Base-by-base conservation (phyloP, 2,888 invertebrate genomes). In the Cephalotes varians region DNA sequence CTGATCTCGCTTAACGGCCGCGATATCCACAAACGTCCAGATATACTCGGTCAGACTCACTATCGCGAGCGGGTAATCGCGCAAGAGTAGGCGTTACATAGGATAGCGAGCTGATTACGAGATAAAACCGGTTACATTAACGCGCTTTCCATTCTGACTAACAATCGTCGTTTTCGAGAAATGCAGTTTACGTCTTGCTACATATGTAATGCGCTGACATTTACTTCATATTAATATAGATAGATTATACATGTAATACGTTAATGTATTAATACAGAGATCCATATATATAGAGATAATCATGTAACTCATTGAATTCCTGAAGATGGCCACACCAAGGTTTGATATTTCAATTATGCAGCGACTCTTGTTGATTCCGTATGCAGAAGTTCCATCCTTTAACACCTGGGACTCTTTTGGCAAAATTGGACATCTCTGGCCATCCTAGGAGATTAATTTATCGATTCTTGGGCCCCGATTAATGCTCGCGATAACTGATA, bases 291-390 rank as follows among this genome's bases (percentile, higher is more conserved):
- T n/a, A 28, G 74, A 37, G 25, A 51, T 73, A 31, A 51, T 37
- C 37, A 49, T 7, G 25, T 25, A 25, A 34, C n/a, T 7, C 5
- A 18, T 47, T 28, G 67, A 65, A 69, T 34, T 28, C 58, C 18
- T 18, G 34, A 58, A 34, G 69, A 25, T 25, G 34, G 3, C n/a
- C 10, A 28, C 15, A 9, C 15, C 34, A 51, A 28, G 34, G 40
- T 37, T 44, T 31, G 56, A 65, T 77, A 67, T 67, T 69, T 79
- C 67, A 69, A 58, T 77, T 58, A 77, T 77, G 77, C 77, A 56
- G 31, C 56, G 54, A 67, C 28, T 76, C 40, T n/a, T 40, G 76
- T 54, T 76, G 65, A 65, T 67, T 65, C 67, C 44, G 67, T 56
- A 69, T 56, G 12, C 56, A 31, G 34, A 56, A 77, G 47, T 73